Conservation (phyloP, 1,140 invertebrate genomes). For the Acromyrmex heyeri region DNA sequence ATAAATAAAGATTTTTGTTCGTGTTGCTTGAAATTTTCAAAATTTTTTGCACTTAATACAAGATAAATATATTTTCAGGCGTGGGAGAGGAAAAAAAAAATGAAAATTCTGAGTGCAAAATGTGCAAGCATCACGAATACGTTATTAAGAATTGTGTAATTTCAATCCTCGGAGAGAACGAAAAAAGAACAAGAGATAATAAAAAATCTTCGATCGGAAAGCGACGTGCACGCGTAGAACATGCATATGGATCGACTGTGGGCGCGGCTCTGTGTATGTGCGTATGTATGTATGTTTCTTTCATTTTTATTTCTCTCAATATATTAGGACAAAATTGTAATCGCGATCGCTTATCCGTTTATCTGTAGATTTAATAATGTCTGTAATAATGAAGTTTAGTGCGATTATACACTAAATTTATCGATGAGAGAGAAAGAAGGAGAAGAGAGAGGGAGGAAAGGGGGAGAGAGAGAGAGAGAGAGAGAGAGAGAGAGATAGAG, state of each 20-base stretch:
- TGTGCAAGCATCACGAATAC: too few species aligned
- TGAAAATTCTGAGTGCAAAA: too few species aligned
- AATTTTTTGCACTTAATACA: too few species aligned
- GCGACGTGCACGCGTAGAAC: background rate
- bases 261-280: background rate
- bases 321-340: slow-evolving; percentile 77
- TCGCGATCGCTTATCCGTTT: slow-evolving; percentile 69
- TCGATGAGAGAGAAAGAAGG: slow-evolving; percentile 58
- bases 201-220: background rate
- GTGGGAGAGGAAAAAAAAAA: too few species aligned
- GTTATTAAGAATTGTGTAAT: slow-evolving; percentile 3
- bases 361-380: slow-evolving; percentile 70
- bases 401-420: slow-evolving; percentile 71
- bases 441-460: background rate
- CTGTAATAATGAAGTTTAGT: slow-evolving; percentile 73
- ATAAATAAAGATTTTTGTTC: background rate
- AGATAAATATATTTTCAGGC: too few species aligned
- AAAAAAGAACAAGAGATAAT: slow-evolving; percentile 12
- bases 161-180: background rate
- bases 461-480: background rate
- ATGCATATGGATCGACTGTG: slow-evolving; percentile 9
- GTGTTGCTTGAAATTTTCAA: background rate
- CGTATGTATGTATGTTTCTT: slow-evolving; percentile 64
- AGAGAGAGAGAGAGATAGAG: background rate
- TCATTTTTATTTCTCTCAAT: slow-evolving; percentile 74